Conservation (phyloP, 2,113 vertebrate genomes). For the Lepisosteus oculatus region DNA sequence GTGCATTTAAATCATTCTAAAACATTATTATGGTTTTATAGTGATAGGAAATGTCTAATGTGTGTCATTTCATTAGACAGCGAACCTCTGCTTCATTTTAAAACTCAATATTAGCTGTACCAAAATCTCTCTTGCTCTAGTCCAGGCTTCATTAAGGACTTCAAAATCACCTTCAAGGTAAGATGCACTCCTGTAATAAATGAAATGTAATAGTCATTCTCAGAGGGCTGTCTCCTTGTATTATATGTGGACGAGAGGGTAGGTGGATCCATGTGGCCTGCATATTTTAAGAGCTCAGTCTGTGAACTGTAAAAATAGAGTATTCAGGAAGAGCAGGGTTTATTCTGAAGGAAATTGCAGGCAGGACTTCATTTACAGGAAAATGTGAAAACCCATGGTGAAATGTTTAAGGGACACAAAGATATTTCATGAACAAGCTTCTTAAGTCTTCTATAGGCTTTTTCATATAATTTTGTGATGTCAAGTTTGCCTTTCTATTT, state of each 20-base stretch:
- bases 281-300: no score
- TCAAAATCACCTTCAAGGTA: conserved; percentile 30
- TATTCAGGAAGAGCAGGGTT: no score
- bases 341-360: no score
- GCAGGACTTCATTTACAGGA: no score
- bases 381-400: no score
- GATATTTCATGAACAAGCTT: no score
- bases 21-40: conserved; percentile 21
- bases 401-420: no score
- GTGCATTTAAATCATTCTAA: not conserved
- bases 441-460: no score
- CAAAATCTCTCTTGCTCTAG: not conserved
- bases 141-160: conserved; percentile 10
- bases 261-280: no score
- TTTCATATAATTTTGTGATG: no score
- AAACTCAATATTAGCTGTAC: not conserved
- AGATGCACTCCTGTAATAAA: not conserved
- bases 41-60: conserved; percentile 44
- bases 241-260: not conserved
- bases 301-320: no score
- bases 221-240: not conserved
- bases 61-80: conserved; percentile 38
- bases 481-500: no score
- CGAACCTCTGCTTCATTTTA: not conserved
- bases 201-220: not conserved